A percentile compares a stretch with the other conserved stretches of the same genome.
Conservation (phyloP, 2,797 vertebrate species). For the Allobates femoralis region DNA sequence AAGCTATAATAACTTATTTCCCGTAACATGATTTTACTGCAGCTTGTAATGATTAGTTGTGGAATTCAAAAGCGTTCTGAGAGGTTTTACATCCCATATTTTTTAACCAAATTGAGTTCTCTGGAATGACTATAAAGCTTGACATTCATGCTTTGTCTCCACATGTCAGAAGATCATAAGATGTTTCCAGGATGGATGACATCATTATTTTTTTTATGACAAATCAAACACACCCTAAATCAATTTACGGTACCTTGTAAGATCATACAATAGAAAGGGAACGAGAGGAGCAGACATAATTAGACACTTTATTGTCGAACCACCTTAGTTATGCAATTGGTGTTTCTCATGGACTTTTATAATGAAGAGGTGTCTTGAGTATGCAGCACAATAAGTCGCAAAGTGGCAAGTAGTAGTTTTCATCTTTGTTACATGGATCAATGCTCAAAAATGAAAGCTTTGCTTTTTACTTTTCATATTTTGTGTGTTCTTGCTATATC, state of each 20-base stretch:
- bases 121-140: background rate
- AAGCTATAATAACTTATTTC: background rate
- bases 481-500: background rate
- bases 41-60: too few species aligned
- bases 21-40: too few species aligned
- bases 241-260: slow-evolving; percentile 10
- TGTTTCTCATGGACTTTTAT: background rate
- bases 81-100: background rate
- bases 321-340: background rate
- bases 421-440: background rate
- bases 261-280: background rate
- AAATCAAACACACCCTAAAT: slow-evolving; percentile 35
- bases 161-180: background rate
- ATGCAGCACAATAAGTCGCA: background rate
- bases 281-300: background rate
- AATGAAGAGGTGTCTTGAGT: background rate
- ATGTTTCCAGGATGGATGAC: slow-evolving; percentile 14
- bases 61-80: background rate
- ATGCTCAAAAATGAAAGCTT: background rate
- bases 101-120: background rate
- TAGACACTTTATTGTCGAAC: background rate
- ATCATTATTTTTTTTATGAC: slow-evolving; percentile 27
- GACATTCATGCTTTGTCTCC: background rate
- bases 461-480: background rate
- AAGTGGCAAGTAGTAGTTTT: background rate